Conservation (phyloP, 1,140 invertebrate genomes). For the Pygmarrhopalites habei region DNA sequence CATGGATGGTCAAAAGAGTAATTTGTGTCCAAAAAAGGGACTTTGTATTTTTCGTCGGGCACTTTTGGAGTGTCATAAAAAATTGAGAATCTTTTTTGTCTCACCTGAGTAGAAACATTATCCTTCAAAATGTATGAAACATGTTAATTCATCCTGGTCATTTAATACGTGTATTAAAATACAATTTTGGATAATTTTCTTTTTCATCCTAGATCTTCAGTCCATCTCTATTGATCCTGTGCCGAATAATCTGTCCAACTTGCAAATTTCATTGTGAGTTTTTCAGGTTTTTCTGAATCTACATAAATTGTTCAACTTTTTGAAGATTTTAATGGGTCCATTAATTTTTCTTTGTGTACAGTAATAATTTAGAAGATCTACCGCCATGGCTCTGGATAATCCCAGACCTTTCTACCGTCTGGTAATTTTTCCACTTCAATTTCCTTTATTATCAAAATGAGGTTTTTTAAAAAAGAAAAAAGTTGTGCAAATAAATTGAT, state of each 20-base stretch:
- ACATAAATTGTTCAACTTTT: too few relatives aligned
- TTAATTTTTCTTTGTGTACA: slow-evolving; percentile 39
- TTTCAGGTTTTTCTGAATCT: background rate
- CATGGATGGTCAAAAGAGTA: too few relatives aligned
- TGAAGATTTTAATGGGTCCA: background rate
- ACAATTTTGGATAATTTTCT: background rate
- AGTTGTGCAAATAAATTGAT: too few relatives aligned
- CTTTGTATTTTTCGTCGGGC: too few relatives aligned
- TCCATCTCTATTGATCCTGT: slow-evolving; percentile 38
- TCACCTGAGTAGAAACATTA: too few relatives aligned
- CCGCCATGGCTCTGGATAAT: slow-evolving; percentile 72
- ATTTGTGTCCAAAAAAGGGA: too few relatives aligned
- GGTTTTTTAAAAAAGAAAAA: too few relatives aligned
- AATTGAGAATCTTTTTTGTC: too few relatives aligned
- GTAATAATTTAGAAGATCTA: slow-evolving; percentile 62
- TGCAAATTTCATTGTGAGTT: slow-evolving; percentile 38
- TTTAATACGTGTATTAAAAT: background rate
- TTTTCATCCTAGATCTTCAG: slow-evolving; percentile 31
- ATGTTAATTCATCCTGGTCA: background rate
- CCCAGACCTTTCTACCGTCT: slow-evolving; percentile 60
- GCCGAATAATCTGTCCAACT: slow-evolving; percentile 37
- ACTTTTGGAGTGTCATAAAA: too few relatives aligned
- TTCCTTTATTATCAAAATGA: too few relatives aligned
- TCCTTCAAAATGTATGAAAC: too few relatives aligned
- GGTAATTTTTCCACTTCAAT: too few relatives aligned